Evolutionary conservation across 2,113 vertebrate species (phyloP), one percentile per base, ranked within the genome.

Genomic region (Prietella phreatophila): DNA sequence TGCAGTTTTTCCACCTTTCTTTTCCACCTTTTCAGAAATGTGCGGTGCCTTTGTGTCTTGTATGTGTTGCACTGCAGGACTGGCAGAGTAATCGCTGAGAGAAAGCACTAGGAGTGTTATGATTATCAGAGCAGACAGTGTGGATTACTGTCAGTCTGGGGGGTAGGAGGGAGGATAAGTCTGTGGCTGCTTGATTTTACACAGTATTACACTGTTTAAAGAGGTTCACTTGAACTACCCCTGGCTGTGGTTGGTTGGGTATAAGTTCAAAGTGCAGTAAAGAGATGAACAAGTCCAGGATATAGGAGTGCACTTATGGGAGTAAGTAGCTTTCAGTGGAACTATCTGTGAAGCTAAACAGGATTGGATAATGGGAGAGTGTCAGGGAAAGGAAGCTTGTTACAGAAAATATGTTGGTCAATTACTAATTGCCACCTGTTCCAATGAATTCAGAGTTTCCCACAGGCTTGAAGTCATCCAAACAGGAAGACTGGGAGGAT

Each of bases 111-210:
- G 73, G 83, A 91, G 89, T 91, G 53, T 92, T 86, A 88, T 92
- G 94, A 94, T 95, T 94, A 94, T 69, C 2, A 79, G 91, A 88
- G 86, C 90, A 89, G 91, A 90, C 76, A 81, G 53, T 87, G 58
- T 88, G 93, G 92, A 94, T 95, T 94, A 94, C 91, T 89, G 80
- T 1, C 47, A 56, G 84, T 65, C 86, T 88, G 42, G 71, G 71
- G 73, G 84, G 88, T 91, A 79, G 8, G 10, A 63, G 69, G 89
- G 84, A 6, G 79, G 89, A 83, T 55, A 60, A 78, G 36, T 27
- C 55, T 27, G 22, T 30, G 83, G 76, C 39, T 56, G 25, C 84
- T 50, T 75, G 22, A 36, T 78, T 78, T 63, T 79, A 5, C 25
- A 50, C 15, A 9, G n/a, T 84, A 14, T 71, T 56, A 25, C 56